Evolutionary conservation across 2,113 vertebrate genomes (phyloP).

Genomic region (Cochlearius cochlearius): DNA sequence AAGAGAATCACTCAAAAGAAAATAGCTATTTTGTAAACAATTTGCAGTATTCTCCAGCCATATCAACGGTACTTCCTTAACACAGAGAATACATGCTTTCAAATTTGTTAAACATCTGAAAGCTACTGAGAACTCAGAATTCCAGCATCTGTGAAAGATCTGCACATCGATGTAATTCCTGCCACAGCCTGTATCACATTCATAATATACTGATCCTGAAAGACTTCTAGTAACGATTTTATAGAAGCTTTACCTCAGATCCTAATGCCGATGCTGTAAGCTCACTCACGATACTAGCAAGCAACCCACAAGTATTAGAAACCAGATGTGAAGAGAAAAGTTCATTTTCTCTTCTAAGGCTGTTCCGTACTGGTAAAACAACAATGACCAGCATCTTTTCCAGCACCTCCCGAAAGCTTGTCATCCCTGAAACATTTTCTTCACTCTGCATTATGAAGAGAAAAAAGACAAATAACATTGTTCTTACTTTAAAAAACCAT

Average conservation of each 20-base stretch:
- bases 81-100: background rate
- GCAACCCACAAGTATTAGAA: conserved; percentile 93
- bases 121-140: background rate
- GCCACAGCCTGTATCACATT: background rate
- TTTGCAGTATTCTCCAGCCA: background rate
- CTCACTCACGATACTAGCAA: conserved; percentile 96
- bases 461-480: background rate
- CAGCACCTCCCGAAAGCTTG: conserved; percentile 95
- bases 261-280: conserved; percentile 95
- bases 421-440: conserved; percentile 96
- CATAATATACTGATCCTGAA: background rate
- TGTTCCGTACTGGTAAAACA: conserved; percentile 93
- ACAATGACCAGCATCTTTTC: conserved; percentile 99
- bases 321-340: conserved; percentile 96
- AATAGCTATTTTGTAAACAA: background rate
- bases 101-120: background rate
- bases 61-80: background rate
- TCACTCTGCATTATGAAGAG: conserved; percentile 80
- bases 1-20: background rate
- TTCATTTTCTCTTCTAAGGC: conserved; percentile 91
- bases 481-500: background rate
- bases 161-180: background rate
- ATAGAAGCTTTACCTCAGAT: conserved; percentile 84
- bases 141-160: background rate
- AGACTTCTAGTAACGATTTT: background rate